These are phyloP conservation scores for Cydia strobilella DNA, from an alignment of 1,140 invertebrate genomes.

Conservation along the genomic window DNA sequence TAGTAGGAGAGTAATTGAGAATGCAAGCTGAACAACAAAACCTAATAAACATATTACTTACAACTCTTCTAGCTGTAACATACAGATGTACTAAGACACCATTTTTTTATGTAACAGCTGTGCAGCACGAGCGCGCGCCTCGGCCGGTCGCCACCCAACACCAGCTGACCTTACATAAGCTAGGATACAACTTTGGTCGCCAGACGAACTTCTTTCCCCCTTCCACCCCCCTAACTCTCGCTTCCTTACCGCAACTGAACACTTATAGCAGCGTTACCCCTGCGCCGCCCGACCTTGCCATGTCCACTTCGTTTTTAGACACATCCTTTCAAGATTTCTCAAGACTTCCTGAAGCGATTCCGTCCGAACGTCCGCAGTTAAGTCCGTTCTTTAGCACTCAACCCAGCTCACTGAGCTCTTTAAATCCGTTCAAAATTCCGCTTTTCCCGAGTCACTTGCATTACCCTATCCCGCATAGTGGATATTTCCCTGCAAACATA, in stretches of 20 bases:
- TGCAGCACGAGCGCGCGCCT: conserved; percentile 93
- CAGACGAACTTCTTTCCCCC: conserved; percentile 51
- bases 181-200: conserved; percentile 66
- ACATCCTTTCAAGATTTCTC: conserved; percentile 57
- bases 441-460: conserved; percentile 59
- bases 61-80: too few relatives aligned
- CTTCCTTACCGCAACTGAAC: conserved; percentile 63
- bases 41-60: too few relatives aligned
- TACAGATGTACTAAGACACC: too few relatives aligned
- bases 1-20: too few relatives aligned
- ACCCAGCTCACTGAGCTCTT: conserved; percentile 46
- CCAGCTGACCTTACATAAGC: conserved; percentile 56
- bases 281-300: conserved; percentile 69
- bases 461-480: conserved; percentile 56
- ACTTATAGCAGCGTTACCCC: conserved; percentile 75
- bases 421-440: conserved; percentile 67
- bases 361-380: conserved; percentile 49
- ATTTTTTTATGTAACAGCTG: conserved; percentile 82
- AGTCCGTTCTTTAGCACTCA: conserved; percentile 51
- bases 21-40: too few relatives aligned
- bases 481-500: conserved; percentile 64
- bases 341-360: conserved; percentile 50
- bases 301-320: conserved; percentile 56
- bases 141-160: conserved; percentile 78
- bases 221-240: conserved; percentile 46